phyloP scores from a whole-genome alignment of 2,113 vertebrate species.

The Paralichthys olivaceus region DNA sequence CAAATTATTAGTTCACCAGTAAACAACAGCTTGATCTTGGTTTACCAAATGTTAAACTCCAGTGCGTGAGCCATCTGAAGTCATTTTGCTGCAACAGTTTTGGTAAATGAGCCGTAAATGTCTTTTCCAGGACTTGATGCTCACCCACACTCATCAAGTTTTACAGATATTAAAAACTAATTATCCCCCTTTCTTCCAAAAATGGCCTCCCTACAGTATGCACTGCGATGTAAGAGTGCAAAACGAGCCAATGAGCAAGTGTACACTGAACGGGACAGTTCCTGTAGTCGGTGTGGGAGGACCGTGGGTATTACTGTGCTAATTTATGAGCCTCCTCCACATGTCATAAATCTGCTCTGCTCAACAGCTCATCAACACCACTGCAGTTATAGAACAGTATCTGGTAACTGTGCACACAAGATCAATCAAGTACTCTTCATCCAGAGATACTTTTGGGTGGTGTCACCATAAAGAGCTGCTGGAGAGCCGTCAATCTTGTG shows the following conservation, averaged over 20 bases:
- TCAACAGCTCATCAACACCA: conserved; percentile 54
- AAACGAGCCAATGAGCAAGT: conserved; percentile 37
- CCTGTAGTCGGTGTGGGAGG: conserved; percentile 40
- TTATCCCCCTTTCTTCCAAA: conserved; percentile 59
- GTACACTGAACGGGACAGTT: conserved; percentile 31
- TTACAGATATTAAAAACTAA: conserved; percentile 69
- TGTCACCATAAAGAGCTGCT: conserved; percentile 4
- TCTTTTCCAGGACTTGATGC: conserved; percentile 41
- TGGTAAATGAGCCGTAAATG: conserved; percentile 54
- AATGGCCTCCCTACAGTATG: conserved; percentile 34
- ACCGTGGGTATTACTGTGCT: conserved; percentile 46
- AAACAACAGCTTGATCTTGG: background rate
- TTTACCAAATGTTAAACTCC: background rate
- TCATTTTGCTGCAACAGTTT: conserved; percentile 40
- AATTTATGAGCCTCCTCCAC: conserved; percentile 65
- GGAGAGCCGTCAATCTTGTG: conserved; percentile 13
- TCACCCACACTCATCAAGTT: conserved; percentile 67
- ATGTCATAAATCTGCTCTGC: conserved; percentile 64
- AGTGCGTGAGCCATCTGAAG: background rate
- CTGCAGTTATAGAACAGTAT: conserved; percentile 29
- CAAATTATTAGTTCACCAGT: background rate
- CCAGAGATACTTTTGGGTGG: conserved; percentile 29
- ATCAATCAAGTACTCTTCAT: conserved; percentile 37
- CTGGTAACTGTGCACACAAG: conserved; percentile 25
- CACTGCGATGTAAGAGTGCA: conserved; percentile 11